Base-by-base conservation (phyloP, 2,888 invertebrate species). In the Microctonus hyperodae region DNA sequence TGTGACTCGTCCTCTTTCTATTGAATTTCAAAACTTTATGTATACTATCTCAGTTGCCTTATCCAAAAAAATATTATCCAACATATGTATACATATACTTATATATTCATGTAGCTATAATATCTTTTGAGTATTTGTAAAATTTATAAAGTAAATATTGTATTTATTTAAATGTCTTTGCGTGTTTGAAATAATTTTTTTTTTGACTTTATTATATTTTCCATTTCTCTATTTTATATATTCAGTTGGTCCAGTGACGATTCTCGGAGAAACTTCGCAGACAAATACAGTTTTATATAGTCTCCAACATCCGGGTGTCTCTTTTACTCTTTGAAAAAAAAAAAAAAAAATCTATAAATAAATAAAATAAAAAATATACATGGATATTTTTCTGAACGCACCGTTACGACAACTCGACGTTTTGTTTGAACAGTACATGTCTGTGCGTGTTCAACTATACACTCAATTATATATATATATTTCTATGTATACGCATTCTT, bases 1-100 rank as follows among this genome's bases (percentile, higher is more conserved):
- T 58, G 59, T 44, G 40, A 59, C 25, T 59, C 28, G 25, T n/a
- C n/a, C 55, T 55, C 10, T 55, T n/a, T 7, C 48, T 40, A 57
- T 57, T 59, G 44, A 59, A 59, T 59, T 57, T 25, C 57, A 7
- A 57, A 16, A 44, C 16, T 16, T 16, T 44, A 44, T 44, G 37
- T 37, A 3, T 7, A n/a, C 16, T 44, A 44, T 44, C 44, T 7
- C 44, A 16, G 2, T 20, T 7, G n/a, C 44, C 44, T n/a, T 16
- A 44, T 44, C 44, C 44, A 44, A 44, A 44, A 44, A 55, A 55
- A 31, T 31, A 51, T 28, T 28, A 53, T 53, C 25, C 28, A 7
- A 53, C n/a, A 28, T 23, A 4, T 37, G n/a, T 13, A 13, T n/a
- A n/a, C n/a, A n/a, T 13, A 13, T n/a, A n/a, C n/a, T n/a, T n/a